Base-by-base conservation (phyloP, 2,888 invertebrate genomes). In the Oxyscelio sp. region DNA sequence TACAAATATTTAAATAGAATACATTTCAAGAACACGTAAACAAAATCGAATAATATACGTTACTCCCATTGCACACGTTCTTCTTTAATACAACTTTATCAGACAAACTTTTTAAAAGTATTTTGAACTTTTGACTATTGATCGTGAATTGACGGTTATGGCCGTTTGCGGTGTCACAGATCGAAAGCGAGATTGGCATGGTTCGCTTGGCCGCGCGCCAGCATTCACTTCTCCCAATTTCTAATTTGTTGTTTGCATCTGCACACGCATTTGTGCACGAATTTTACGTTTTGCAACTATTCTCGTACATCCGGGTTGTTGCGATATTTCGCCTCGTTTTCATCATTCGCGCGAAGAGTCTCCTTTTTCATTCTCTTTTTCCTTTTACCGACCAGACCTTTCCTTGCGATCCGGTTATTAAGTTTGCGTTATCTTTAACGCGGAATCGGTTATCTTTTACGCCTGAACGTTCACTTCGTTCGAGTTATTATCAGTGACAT, bases 261-360 rank as follows among this genome's bases (percentile, higher is more conserved):
- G 85, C 85, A 85, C 86, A 87, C 82, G 86, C 80, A 70, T 86
- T 71, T 85, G 81, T 77, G 83, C 82, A 83, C 79, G 85, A 87
- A 89, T 89, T 90, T 90, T 89, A 87, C 87, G 87, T 74, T 86
- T 75, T 82, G 81, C 80, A 68, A 85, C 89, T 91, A 91, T 91
- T 91, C 82, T 87, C 77, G 91, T 91, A 90, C 89, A 91, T 91
- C 91, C 91, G 91, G 91, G 91, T 91, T 89, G 85, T 79, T 79
- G 78, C 83, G 82, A 85, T 77, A 61, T 74, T 21, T 75, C 38
- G 58, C 63, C 65, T 66, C 77, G 52, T 80, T 77, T 68, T 73
- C 63, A 66, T 70, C 78, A 31, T 58, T 34, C 61, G 13, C 2
- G n/a, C 22, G 34, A 9, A 34, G 34, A 34, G 9, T 56, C 40